phyloP scores from a whole-genome alignment of 2,888 invertebrate species.

The Sarcophaga variegata region DNA sequence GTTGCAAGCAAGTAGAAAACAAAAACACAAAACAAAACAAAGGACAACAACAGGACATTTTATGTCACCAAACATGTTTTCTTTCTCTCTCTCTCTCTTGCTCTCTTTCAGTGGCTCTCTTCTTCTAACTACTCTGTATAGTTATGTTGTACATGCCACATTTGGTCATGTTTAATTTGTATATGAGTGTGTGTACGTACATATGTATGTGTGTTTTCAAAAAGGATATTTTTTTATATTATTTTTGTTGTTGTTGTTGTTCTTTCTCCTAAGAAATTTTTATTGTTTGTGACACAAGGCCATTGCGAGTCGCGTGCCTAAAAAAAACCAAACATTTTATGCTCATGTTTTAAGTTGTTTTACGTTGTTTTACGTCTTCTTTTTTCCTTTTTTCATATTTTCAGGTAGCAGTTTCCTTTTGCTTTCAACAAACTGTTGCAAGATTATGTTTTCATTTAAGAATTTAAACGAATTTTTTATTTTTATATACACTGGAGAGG shows the following conservation, averaged over 20 bases:
- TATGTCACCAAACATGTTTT: conserved; percentile 42
- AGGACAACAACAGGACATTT: conserved; percentile 46
- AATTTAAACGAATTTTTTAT: conserved; percentile 16
- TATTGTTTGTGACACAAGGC: conserved; percentile 60
- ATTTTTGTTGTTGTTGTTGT: background rate
- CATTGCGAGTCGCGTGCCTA: conserved; percentile 58
- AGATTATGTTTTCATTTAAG: conserved; percentile 26
- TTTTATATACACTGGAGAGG: background rate
- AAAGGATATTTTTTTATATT: too few species aligned
- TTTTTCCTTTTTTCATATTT: background rate
- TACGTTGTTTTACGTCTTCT: conserved; percentile 3
- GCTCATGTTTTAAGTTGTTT: conserved; percentile 39
- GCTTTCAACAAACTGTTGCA: conserved; percentile 42
- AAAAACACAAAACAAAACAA: background rate
- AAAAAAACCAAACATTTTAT: conserved; percentile 42
- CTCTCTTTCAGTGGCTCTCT: background rate
- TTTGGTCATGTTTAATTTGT: too few species aligned
- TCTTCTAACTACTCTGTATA: background rate
- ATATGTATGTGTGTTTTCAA: too few species aligned
- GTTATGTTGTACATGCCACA: background rate
- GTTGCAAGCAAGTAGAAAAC: background rate
- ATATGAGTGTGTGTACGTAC: too few species aligned
- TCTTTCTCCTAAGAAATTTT: conserved; percentile 41
- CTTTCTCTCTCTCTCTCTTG: background rate
- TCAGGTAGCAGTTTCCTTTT: background rate